These are phyloP conservation scores for Danio albolineatus DNA, from an alignment of 2,797 vertebrate genomes.

Conservation along the genomic window DNA sequence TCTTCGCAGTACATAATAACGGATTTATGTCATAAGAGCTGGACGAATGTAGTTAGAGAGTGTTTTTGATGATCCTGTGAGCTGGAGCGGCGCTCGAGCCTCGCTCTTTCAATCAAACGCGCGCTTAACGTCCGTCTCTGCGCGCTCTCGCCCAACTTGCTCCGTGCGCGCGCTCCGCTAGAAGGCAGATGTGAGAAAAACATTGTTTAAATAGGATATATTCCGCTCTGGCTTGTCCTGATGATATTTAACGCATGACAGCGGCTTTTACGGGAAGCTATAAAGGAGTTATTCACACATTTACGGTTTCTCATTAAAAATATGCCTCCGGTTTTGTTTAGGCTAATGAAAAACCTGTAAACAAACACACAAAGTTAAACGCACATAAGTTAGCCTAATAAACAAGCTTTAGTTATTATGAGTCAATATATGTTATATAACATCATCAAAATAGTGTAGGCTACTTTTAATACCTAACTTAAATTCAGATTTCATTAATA, in stretches of 20 bases:
- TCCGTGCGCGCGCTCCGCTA: background rate
- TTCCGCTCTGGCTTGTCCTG: background rate
- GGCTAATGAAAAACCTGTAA: background rate
- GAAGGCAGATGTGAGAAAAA: background rate
- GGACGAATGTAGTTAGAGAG: background rate
- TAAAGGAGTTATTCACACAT: background rate
- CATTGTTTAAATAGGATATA: background rate
- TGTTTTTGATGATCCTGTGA: constrained; percentile 4
- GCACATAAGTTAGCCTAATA: too few relatives aligned
- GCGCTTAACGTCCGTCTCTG: constrained; percentile 45
- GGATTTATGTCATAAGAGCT: background rate
- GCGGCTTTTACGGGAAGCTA: background rate
- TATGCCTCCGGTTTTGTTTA: background rate
- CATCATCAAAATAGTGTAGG: too few relatives aligned
- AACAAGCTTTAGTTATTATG: too few relatives aligned
- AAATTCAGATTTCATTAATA: too few relatives aligned
- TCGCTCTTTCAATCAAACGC: constrained; percentile 11
- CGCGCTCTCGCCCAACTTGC: constrained; percentile 14
- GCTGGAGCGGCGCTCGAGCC: constrained; percentile 50
- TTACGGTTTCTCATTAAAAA: background rate
- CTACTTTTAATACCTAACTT: background rate
- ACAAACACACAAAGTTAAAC: background rate
- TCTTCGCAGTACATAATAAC: background rate
- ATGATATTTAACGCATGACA: background rate
- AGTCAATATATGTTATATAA: too few relatives aligned